Evolutionary conservation across 1,140 invertebrate genomes (phyloP), one percentile per base, ranked within the genome.

Genomic region (Harpegnathos saltator): DNA sequence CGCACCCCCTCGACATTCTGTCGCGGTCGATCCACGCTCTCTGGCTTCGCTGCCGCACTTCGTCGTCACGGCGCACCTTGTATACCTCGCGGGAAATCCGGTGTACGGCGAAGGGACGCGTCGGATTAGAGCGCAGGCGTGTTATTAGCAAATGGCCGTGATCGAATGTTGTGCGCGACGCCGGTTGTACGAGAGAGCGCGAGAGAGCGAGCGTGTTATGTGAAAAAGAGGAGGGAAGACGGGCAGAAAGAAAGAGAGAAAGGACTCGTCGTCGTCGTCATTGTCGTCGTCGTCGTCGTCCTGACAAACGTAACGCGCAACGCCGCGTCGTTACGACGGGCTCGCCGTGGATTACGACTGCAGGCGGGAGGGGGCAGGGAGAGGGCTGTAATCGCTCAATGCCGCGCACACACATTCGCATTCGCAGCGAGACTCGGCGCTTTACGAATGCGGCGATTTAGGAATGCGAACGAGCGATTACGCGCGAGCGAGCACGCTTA

Each of bases 361-460:
- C n/a, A n/a, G n/a, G n/a, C n/a, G n/a, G n/a, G n/a, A n/a, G n/a
- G n/a, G n/a, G n/a, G n/a, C n/a, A n/a, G n/a, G n/a, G n/a, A 9
- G 38, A 11, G 38, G 7, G 29, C 48, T 77, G 56, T 68, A 68
- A 77, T 77, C 38, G 74, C 48, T 66, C 48, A 26, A 68, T 66
- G 62, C 38, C 38, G 38, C 33, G 33, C 29, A 7, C 72, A 17
- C 11, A n/a, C n/a, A n/a, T n/a, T n/a, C 26, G 59, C 17, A 24
- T 74, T 61, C 72, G 48, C 15, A 14, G 62, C n/a, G 15, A 38
- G 62, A 24, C 19, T 75, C n/a, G 48, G 19, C 22, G 44, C 22
- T 72, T 73, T 73, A 75, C 52, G 19, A 50, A 82, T 59, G n/a
- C 14, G 22, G 69, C 26, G 75, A 82, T 82, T 74, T 62, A 75